Evolutionary conservation across 1,140 invertebrate species (phyloP).

Genomic region (Diabrotica undecimpunctata): DNA sequence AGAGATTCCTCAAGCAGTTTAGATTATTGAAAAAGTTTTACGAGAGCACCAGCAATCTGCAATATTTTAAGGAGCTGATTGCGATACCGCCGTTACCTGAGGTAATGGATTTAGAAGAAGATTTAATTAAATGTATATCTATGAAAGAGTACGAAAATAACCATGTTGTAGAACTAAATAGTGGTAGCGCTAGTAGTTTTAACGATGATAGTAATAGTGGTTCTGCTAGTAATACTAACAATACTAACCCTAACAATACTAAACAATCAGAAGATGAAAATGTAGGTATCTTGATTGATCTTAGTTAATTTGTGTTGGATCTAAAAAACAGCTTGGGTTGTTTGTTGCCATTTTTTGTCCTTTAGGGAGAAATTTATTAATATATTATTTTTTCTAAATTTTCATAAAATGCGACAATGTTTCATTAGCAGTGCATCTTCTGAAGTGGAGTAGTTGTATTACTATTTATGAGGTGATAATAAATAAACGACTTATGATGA

Average conservation of each 20-base stretch:
- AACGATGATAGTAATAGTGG: not conserved
- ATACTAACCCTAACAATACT: not conserved
- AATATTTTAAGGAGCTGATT: constrained; percentile 96
- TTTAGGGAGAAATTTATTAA: no score
- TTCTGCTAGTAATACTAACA: not conserved
- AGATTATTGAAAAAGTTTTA: constrained; percentile 89
- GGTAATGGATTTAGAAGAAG: constrained; percentile 49
- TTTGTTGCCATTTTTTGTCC: no score
- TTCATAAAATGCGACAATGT: no score
- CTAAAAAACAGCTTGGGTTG: not conserved
- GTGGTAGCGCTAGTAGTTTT: not conserved
- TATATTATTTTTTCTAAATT: no score
- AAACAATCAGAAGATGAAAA: not conserved
- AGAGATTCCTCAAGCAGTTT: constrained; percentile 89
- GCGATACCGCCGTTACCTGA: constrained; percentile 89
- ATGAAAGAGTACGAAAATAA: not conserved
- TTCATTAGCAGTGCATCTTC: no score
- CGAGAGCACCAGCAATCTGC: constrained; percentile 85
- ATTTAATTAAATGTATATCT: constrained; percentile 13
- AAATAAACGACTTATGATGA: no score
- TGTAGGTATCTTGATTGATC: not conserved
- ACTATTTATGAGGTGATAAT: not conserved
- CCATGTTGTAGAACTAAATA: not conserved
- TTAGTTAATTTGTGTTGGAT: not conserved
- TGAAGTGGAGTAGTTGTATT: no score